Evolutionary conservation across 2,113 vertebrate species (phyloP).

Genomic region (Ameiurus melas): DNA sequence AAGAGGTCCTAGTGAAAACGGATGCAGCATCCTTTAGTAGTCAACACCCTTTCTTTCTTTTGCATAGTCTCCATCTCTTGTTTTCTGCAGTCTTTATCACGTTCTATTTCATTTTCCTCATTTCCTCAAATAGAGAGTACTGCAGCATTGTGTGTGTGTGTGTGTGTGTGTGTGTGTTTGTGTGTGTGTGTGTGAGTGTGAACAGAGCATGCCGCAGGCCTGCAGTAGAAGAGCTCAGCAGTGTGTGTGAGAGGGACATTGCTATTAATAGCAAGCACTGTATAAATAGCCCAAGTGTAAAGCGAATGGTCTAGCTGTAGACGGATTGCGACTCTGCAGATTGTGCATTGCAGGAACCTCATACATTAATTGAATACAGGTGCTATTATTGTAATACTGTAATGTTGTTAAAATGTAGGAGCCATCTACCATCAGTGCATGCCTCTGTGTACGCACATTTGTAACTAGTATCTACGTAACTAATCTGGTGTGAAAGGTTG

Average conservation of each 20-base stretch:
- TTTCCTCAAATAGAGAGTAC: slow-evolving; percentile 28
- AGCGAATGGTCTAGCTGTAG: slow-evolving; percentile 39
- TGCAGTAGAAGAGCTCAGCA: slow-evolving; percentile 68
- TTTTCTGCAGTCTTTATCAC: slow-evolving; percentile 9
- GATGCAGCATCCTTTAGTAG: not conserved
- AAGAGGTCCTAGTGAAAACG: not conserved
- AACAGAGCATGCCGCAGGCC: slow-evolving; percentile 66
- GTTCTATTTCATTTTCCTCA: slow-evolving; percentile 1
- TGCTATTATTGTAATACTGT: slow-evolving; percentile 4
- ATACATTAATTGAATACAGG: not conserved
- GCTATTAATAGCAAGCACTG: slow-evolving; percentile 53
- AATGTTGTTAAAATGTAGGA: not conserved
- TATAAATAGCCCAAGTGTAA: slow-evolving; percentile 56
- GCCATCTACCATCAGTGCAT: not conserved
- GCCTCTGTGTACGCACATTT: not conserved
- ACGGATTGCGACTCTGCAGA: slow-evolving; percentile 32
- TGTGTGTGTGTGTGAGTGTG: slow-evolving; percentile 43
- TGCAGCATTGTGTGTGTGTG: slow-evolving; percentile 43
- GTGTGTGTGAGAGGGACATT: slow-evolving; percentile 21
- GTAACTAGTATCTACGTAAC: not conserved
- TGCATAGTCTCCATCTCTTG: not conserved
- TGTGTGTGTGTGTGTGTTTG: slow-evolving; percentile 37
- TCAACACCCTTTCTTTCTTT: not conserved
- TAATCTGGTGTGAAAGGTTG: not conserved
- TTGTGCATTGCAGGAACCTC: slow-evolving; percentile 37